Evolutionary conservation across 2,888 invertebrate species (phyloP).

Genomic region (Lithophane socia): DNA sequence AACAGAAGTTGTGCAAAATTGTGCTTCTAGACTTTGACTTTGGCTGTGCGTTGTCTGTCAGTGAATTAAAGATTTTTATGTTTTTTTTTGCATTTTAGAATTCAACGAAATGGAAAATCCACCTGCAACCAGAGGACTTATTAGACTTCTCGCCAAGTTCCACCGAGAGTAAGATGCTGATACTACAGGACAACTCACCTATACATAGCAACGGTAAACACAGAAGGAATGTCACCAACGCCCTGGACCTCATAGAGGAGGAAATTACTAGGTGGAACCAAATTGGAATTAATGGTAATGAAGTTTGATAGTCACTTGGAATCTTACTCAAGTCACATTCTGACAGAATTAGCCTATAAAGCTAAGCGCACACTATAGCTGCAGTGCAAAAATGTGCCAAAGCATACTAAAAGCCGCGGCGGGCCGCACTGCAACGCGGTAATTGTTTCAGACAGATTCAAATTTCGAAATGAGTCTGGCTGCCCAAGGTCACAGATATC

Average conservation of each 20-base stretch:
- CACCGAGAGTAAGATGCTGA: slow-evolving; percentile 72
- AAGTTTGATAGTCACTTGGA: neutral
- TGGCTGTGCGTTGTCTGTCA: too few species aligned
- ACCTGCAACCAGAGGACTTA: slow-evolving; percentile 75
- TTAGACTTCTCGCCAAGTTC: slow-evolving; percentile 83
- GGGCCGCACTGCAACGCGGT: neutral
- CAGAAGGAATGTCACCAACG: neutral
- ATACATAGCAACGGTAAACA: slow-evolving; percentile 14
- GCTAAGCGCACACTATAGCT: neutral
- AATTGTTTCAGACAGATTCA: neutral
- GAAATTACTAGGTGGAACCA: slow-evolving; percentile 50
- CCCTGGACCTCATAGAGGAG: slow-evolving; percentile 16
- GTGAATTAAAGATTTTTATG: too few species aligned
- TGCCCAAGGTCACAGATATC: too few species aligned
- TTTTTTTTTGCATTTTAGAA: slow-evolving; percentile 69
- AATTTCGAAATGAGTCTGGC: neutral
- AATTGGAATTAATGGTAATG: slow-evolving; percentile 55
- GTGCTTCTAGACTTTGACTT: too few species aligned
- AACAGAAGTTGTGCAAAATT: too few species aligned
- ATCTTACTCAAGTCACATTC: neutral
- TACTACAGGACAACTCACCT: slow-evolving; percentile 61
- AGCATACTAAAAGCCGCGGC: neutral
- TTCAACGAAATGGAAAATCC: slow-evolving; percentile 77
- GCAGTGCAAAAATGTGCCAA: neutral
- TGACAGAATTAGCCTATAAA: neutral